Conservation (phyloP, 35 echinoderm and acorn worm species). For the Acanthaster planci region DNA sequence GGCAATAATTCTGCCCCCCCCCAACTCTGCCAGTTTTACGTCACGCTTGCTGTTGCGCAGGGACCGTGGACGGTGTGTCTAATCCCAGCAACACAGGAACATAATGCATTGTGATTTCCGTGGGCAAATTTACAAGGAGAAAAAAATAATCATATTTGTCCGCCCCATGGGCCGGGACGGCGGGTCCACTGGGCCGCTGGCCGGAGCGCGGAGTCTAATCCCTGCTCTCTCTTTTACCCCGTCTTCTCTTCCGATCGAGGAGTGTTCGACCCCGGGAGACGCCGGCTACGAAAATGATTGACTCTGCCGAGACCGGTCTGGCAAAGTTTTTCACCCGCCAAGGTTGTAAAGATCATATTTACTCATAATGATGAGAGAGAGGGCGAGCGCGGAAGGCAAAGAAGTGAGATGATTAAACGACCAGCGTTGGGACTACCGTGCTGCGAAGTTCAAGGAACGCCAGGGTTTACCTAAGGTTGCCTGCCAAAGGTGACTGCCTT, state of each 20-base stretch:
- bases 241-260: not conserved
- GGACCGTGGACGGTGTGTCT: no score
- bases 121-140: slow-evolving; percentile 23
- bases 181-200: not conserved
- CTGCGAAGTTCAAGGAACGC: slow-evolving; percentile 16
- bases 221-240: not conserved
- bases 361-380: slow-evolving; percentile 14
- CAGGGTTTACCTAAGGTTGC: not conserved
- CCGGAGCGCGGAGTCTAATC: not conserved
- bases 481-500: not conserved
- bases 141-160: slow-evolving; percentile 22
- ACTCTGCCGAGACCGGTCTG: not conserved
- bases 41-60: no score
- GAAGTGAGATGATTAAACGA: not conserved
- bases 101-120: slow-evolving; percentile 8
- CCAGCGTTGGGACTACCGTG: no score
- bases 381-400: not conserved
- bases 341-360: slow-evolving; percentile 27
- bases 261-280: not conserved
- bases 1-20: no score
- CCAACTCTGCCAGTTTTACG: no score
- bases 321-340: not conserved
- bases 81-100: no score
- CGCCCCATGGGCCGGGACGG: not conserved
- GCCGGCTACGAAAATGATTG: not conserved